Percentiles rank a stretch among this genome's conserved stretches.
These are phyloP conservation scores for Anthonomus grandis DNA, from an alignment of 1,140 invertebrate species.

Conservation along the genomic window DNA sequence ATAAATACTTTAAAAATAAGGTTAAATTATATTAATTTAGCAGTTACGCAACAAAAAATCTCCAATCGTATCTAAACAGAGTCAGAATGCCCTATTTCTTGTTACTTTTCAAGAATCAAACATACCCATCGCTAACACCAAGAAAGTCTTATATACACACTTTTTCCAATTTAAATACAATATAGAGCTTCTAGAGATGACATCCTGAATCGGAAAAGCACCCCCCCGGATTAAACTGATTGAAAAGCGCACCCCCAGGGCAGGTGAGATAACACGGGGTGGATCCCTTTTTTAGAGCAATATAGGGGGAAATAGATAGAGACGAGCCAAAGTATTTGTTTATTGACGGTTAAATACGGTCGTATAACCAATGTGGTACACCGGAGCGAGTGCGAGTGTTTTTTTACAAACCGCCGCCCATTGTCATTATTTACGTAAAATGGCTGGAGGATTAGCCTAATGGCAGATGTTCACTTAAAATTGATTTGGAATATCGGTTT, in stretches of 20 bases:
- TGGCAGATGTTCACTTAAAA: slow-evolving; percentile 26
- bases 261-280: slow-evolving; percentile 41
- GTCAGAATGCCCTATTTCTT: no score
- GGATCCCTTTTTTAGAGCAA: slow-evolving; percentile 15
- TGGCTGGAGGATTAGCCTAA: slow-evolving; percentile 25
- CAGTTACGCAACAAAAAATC: no score
- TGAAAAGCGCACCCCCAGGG: slow-evolving; percentile 37
- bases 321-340: slow-evolving; percentile 40
- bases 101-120: no score
- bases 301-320: slow-evolving; percentile 25
- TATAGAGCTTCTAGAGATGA: slow-evolving; percentile 12
- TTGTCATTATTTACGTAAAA: slow-evolving; percentile 31
- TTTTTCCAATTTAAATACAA: slow-evolving; percentile 21
- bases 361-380: slow-evolving; percentile 38
- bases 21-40: no score
- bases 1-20: no score
- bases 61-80: no score
- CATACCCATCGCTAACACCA: no score
- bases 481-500: no score
- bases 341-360: slow-evolving; percentile 31
- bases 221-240: slow-evolving; percentile 29
- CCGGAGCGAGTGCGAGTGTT: slow-evolving; percentile 20
- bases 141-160: no score
- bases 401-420: slow-evolving; percentile 38
- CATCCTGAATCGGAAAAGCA: slow-evolving; percentile 11